Evolutionary conservation across 2,888 invertebrate species (phyloP).

Genomic region (Ommatoiulus sabulosus): DNA sequence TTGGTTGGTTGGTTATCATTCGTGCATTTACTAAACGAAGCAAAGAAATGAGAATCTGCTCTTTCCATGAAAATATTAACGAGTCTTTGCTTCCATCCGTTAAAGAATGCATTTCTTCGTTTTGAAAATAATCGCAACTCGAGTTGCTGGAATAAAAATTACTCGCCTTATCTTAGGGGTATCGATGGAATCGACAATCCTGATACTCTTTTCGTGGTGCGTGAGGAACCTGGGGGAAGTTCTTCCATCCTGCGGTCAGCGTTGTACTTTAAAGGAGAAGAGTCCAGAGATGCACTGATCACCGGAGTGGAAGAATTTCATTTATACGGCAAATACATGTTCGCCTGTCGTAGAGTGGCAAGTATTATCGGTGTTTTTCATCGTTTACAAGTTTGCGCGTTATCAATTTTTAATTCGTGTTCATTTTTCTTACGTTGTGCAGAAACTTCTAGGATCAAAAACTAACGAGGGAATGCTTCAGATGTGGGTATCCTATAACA

Average conservation of each 20-base stretch:
- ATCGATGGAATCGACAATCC: conserved; percentile 62
- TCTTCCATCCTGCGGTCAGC: conserved; percentile 70
- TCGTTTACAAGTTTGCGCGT: background rate
- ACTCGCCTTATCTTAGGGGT: conserved; percentile 64
- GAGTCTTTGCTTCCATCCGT: too few species aligned
- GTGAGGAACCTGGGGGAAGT: conserved; percentile 75
- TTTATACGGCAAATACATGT: conserved; percentile 85
- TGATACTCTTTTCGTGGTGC: conserved; percentile 72
- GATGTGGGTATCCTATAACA: conserved; percentile 81
- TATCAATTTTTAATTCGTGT: background rate
- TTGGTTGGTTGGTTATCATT: background rate
- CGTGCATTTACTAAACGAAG: background rate
- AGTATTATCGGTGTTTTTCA: conserved; percentile 63
- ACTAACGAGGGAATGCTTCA: conserved; percentile 69
- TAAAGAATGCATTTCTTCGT: background rate
- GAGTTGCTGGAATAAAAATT: background rate
- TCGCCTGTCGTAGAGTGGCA: conserved; percentile 81
- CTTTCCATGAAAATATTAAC: background rate
- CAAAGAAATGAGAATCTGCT: background rate
- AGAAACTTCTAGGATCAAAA: conserved; percentile 61
- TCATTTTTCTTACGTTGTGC: background rate
- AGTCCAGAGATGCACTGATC: conserved; percentile 71
- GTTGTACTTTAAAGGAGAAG: conserved; percentile 64
- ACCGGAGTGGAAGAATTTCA: conserved; percentile 84
- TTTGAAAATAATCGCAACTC: too few species aligned